These are phyloP conservation scores for Phallusia fumigata DNA, from an alignment of 23 tunicate species.

Conservation along the genomic window DNA sequence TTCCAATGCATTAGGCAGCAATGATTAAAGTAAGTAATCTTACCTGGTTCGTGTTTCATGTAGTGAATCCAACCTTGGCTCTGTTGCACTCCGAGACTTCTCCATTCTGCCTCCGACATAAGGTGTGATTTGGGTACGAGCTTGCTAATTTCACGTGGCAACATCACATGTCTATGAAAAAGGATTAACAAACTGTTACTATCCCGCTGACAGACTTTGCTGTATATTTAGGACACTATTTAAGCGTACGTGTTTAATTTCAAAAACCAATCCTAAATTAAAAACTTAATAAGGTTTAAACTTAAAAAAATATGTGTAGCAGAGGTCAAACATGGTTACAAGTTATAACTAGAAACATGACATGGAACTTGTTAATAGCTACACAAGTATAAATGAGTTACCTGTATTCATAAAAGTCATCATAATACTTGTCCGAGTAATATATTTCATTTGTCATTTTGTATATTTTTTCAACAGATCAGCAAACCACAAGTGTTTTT, in stretches of 20 bases:
- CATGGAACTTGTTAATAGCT: too few species aligned
- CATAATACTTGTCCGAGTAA: constrained; percentile 91
- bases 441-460: constrained; percentile 57
- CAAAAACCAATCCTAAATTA: too few species aligned
- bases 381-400: too few species aligned
- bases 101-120: constrained; percentile 93
- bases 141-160: constrained; percentile 69
- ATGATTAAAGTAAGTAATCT: not conserved
- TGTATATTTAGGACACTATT: too few species aligned
- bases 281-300: too few species aligned
- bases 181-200: too few species aligned
- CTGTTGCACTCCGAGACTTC: constrained; percentile 88
- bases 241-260: too few species aligned
- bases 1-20: not conserved
- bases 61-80: constrained; percentile 98
- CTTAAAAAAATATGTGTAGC: too few species aligned
- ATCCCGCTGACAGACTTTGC: too few species aligned
- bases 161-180: constrained; percentile 61
- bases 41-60: constrained; percentile 94
- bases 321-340: too few species aligned
- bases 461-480: not conserved
- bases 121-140: constrained; percentile 78
- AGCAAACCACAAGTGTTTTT: too few species aligned
- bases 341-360: not conserved
- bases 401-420: constrained; percentile 93